Percentiles rank a stretch among this genome's conserved stretches.
Evolutionary conservation across 2,888 invertebrate genomes (phyloP).

Genomic region (Geotrupes spiniger): DNA sequence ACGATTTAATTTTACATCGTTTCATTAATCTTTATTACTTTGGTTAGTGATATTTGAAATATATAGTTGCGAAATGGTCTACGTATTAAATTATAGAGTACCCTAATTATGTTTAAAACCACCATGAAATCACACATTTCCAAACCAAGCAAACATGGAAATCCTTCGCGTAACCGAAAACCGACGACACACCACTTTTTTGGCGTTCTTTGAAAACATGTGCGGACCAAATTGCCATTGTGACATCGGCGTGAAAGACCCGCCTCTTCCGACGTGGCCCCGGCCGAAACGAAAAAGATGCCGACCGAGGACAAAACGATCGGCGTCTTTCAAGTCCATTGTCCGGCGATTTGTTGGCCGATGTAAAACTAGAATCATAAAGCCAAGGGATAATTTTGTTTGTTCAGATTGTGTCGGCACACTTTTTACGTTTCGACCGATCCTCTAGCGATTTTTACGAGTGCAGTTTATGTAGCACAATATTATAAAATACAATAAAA

Average conservation of each 20-base stretch:
- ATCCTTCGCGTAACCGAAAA: no score
- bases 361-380: constrained; percentile 19
- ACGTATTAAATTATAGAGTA: no score
- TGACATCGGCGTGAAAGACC: constrained; percentile 19
- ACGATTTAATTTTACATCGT: no score
- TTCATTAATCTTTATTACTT: no score
- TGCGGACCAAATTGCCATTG: constrained; percentile 21
- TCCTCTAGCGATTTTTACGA: not conserved
- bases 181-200: no score
- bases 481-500: no score
- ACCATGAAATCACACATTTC: no score
- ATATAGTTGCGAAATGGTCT: no score
- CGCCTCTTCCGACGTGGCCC: constrained; percentile 15
- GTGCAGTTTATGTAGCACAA: no score
- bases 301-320: constrained; percentile 9
- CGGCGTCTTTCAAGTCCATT: constrained; percentile 19
- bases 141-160: no score
- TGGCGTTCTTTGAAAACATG: constrained; percentile 15
- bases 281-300: constrained; percentile 17
- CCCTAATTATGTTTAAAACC: no score
- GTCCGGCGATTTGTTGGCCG: constrained; percentile 20
- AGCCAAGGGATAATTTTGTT: constrained; percentile 20
- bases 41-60: no score
- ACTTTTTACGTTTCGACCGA: not conserved
- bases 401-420: constrained; percentile 13